A percentile compares a stretch with the other conserved stretches of the same genome.
phyloP scores from a whole-genome alignment of 2,113 vertebrate genomes.

The Rhea americana region DNA sequence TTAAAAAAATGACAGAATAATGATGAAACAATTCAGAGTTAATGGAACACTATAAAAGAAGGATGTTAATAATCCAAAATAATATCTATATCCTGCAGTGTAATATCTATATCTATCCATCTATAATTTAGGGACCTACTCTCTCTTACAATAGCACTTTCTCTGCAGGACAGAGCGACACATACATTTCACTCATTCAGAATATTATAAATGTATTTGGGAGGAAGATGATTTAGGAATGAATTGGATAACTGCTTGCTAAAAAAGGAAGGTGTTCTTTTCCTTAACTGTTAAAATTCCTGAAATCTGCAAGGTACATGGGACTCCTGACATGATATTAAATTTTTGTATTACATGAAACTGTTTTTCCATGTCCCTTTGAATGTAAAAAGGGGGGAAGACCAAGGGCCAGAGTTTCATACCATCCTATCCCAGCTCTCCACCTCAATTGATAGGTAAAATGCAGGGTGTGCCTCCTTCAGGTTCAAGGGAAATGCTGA shows the following conservation, averaged over 20 bases:
- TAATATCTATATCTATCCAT: neutral
- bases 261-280: neutral
- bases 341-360: neutral
- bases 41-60: constrained; percentile 5
- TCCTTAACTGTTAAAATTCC: neutral
- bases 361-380: neutral
- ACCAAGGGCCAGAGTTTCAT: neutral
- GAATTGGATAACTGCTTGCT: neutral
- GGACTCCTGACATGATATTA: neutral
- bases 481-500: neutral
- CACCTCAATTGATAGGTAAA: neutral
- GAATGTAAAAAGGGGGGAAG: neutral
- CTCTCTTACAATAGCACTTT: neutral
- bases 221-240: neutral
- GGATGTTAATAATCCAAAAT: neutral
- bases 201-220: neutral
- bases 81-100: neutral
- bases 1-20: neutral
- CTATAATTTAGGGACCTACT: neutral
- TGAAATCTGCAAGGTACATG: neutral
- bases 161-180: neutral
- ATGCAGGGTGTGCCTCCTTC: neutral
- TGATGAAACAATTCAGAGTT: constrained; percentile 49
- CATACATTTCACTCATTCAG: neutral
- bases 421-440: fast-evolving